Evolutionary conservation across 2,888 invertebrate species (phyloP), one percentile per base, ranked within the genome.

Genomic region (Hyposoter didymator): DNA sequence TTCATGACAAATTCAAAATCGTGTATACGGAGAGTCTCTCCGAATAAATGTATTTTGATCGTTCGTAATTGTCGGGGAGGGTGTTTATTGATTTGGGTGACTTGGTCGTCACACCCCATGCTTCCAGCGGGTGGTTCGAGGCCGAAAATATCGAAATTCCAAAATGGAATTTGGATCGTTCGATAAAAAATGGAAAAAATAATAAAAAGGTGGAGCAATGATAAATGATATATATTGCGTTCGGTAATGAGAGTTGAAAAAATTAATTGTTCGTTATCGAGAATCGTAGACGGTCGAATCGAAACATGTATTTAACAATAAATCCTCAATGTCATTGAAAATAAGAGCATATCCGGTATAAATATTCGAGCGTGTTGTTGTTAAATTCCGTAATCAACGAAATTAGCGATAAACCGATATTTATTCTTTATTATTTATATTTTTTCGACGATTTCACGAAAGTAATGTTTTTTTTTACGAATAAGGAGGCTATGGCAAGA

Each of bases 251-350:
- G 14, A 59, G 28, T 28, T 59, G 1, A 10, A 59, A 28, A 28
- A 52, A n/a, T 7, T 19, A 52, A 52, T n/a, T 14, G 0, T 2
- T 59, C 5, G 28, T 10, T 28, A 28, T 39, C 39, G 14, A 59
- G 52, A 59, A 28, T 59, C 28, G 14, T 59, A 28, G 28, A 59
- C 59, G 28, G 28, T 59, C 59, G 28, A 59, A 59, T 28, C 28
- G 28, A 28, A 59, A 59, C 59, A 59, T 59, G 59, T 59, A 59
- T 59, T 28, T 59, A 59, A 59, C 14, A 59, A 59, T 59, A 59
- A 59, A 59, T 14, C 59, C 28, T 28, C 59, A 59, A 59, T 59
- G 59, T 59, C 59, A 59, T 59, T 28, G 59, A 6, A 59, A 59
- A 59, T 59, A 59, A 59, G 28, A 59, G 14, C 28, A 59, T 59